These are phyloP conservation scores for Anhinga rufa DNA, from an alignment of 2,113 vertebrate genomes.

Conservation along the genomic window DNA sequence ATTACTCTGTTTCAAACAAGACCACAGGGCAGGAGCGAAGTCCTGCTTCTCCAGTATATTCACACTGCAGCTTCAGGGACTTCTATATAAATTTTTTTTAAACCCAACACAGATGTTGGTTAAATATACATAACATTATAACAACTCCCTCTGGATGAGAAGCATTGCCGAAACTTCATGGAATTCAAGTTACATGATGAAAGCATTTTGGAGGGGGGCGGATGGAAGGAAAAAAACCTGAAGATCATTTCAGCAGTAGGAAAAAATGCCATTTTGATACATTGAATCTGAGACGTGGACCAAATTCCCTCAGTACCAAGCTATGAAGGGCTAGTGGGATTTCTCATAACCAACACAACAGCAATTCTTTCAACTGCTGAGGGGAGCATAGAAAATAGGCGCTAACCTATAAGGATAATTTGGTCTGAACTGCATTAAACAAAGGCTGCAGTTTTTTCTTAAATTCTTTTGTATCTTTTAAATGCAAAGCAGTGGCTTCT, in stretches of 20 bases:
- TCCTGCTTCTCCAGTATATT: not conserved
- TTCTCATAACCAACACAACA: not conserved
- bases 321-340: not conserved
- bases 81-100: not conserved
- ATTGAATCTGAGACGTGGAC: not conserved
- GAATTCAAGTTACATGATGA: not conserved
- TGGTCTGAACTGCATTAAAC: not conserved
- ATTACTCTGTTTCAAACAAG: not conserved
- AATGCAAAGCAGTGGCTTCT: not conserved
- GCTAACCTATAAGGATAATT: not conserved
- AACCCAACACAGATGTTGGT: not conserved
- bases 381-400: not conserved
- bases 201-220: not conserved
- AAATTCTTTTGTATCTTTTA: not conserved
- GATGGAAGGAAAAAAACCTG: not conserved
- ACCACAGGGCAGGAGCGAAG: not conserved
- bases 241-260: not conserved
- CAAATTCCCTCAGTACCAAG: not conserved
- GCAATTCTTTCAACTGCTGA: not conserved
- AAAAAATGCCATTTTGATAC: not conserved
- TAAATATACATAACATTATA: not conserved
- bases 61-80: not conserved
- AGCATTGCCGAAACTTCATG: not conserved
- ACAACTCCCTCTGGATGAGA: not conserved
- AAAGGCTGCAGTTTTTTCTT: not conserved